Base-by-base conservation (phyloP, 2,888 invertebrate species). In the Lysandra coridon region DNA sequence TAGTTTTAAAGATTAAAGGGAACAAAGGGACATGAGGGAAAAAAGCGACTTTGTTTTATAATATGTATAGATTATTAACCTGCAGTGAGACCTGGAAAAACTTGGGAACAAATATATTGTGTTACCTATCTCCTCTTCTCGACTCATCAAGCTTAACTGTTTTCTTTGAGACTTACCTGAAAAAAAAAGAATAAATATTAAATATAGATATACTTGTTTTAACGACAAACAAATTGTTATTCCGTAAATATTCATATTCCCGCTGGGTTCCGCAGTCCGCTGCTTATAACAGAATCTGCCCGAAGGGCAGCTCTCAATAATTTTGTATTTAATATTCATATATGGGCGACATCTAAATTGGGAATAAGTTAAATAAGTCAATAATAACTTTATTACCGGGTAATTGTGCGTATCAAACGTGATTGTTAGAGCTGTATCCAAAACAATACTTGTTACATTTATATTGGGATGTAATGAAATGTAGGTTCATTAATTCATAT, bases 131-230 rank as follows among this genome's bases (percentile, higher is more conserved):
- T 69, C 64, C 4, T 23, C 23, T 33, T 4, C 33, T 69, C 12
- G 30, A 3, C 30, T 69, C 14, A 69, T 4, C 6, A 69, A n/a
- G 12, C 23, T 10, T 30, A 30, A 14, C 14, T 12, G 2, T 14
- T 33, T 33, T 14, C 40, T 40, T 78, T 6, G 60, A 6, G 78
- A 82, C 85, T 83, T 84, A 85, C 85, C 84, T 84, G 83, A 77
- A 84, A 85, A 79, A 81, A 81, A 82, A 80, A 80, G 73, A 80
- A 37, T 49, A 53, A 60, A 33, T 57, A 57, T 60, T 23, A 33
- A 53, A 53, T 30, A 30, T 1, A 49, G 12, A 49, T n/a, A 75
- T 6, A 75, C 30, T 30, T 30, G 33, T 33, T 69, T 75, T 75
- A 75, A 75, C 75, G 23, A 12, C 23, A 75, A 49, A 75, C 49